Percentiles rank a stretch among this genome's conserved stretches.
Evolutionary conservation across 2,797 vertebrate genomes (phyloP).

Genomic region (Alosa sapidissima): DNA sequence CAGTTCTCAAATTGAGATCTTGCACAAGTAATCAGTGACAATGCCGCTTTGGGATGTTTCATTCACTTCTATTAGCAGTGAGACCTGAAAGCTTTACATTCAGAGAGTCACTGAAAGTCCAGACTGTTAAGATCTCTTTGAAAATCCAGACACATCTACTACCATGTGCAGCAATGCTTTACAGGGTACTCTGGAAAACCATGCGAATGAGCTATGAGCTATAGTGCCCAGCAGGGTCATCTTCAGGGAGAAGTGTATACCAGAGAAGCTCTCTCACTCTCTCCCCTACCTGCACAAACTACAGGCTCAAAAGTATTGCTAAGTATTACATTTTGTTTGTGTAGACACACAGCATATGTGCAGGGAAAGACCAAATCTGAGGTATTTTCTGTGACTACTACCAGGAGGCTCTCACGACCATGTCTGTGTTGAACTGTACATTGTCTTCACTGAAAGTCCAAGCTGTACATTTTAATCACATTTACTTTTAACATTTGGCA

Average conservation of each 20-base stretch:
- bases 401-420: neutral
- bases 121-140: neutral
- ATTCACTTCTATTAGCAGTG: neutral
- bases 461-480: too few relatives aligned
- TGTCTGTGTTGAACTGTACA: too few relatives aligned
- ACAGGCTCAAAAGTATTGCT: neutral
- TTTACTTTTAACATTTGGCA: too few relatives aligned
- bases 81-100: constrained; percentile 3
- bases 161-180: too few relatives aligned
- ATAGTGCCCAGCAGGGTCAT: neutral
- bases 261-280: neutral
- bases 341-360: too few relatives aligned
- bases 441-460: too few relatives aligned
- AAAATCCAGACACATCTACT: neutral
- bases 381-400: neutral
- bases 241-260: neutral
- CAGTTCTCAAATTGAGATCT: neutral
- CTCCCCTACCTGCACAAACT: neutral
- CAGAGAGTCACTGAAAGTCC: neutral
- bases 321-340: neutral
- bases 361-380: neutral
- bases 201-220: neutral
- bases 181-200: neutral
- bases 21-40: neutral
- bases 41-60: neutral